Percentiles rank a stretch among this genome's conserved stretches.
Evolutionary conservation across 2,888 invertebrate genomes (phyloP).

Genomic region (Melieria picta): DNA sequence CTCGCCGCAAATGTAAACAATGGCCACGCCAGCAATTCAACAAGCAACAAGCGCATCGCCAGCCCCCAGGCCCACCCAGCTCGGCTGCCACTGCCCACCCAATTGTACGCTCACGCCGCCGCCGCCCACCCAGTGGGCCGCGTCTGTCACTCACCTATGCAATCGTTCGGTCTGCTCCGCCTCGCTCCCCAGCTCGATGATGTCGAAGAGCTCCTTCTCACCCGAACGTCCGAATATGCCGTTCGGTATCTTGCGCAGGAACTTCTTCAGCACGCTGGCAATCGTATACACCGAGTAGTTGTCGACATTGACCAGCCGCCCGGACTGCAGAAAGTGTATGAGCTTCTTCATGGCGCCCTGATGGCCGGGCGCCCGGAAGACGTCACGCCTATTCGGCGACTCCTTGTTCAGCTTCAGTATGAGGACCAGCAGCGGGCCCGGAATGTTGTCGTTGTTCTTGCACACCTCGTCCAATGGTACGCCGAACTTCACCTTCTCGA

Average conservation of each 20-base stretch:
- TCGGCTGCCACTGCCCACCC: too few relatives aligned
- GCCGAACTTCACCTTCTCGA: conserved; percentile 96
- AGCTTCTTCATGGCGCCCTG: conserved; percentile 94
- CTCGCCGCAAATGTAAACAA: too few relatives aligned
- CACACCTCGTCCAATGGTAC: conserved; percentile 91
- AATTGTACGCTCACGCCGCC: too few relatives aligned
- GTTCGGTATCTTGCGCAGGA: conserved; percentile 94
- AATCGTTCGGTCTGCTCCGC: conserved; percentile 90
- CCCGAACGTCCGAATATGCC: conserved; percentile 94
- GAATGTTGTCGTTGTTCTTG: conserved; percentile 94
- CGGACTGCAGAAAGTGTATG: conserved; percentile 89
- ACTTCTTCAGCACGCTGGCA: conserved; percentile 97
- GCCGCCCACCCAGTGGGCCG: too few relatives aligned
- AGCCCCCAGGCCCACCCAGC: too few relatives aligned
- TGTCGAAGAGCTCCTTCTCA: conserved; percentile 88
- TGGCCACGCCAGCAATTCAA: too few relatives aligned
- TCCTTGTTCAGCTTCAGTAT: conserved; percentile 94
- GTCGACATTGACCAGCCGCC: conserved; percentile 89
- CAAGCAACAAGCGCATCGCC: too few relatives aligned
- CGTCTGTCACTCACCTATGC: conserved; percentile 75
- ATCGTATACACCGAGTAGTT: conserved; percentile 98
- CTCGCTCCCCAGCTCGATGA: conserved; percentile 84
- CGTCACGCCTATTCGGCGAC: conserved; percentile 91
- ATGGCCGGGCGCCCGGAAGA: conserved; percentile 94
- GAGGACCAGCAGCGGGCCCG: conserved; percentile 89